Conservation (phyloP, 2,888 invertebrate genomes). For the Ctenicera cuprea region DNA sequence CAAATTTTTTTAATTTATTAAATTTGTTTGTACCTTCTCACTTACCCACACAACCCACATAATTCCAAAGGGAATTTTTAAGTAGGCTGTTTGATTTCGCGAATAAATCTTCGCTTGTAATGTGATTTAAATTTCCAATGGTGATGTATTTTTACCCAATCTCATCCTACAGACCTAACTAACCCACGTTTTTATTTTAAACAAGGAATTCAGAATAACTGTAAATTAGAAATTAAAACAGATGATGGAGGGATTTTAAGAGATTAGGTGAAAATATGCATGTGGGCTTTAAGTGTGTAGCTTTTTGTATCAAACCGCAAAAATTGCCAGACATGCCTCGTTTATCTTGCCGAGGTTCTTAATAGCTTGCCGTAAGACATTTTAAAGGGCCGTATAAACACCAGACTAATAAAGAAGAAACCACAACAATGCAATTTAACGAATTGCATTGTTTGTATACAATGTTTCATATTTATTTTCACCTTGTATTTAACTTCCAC, state of each 20-base stretch:
- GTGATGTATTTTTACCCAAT: neutral
- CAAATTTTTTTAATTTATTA: neutral
- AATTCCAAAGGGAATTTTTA: neutral
- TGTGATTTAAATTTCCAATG: neutral
- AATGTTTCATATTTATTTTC: conserved; percentile 27
- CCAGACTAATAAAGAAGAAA: conserved; percentile 11
- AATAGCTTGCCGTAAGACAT: neutral
- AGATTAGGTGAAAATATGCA: neutral
- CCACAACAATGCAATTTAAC: conserved; percentile 29
- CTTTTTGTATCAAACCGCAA: neutral
- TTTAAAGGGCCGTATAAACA: neutral
- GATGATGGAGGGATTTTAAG: neutral
- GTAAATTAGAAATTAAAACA: too few species aligned
- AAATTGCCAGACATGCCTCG: too few species aligned
- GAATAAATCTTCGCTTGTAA: neutral
- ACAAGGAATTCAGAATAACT: too few species aligned
- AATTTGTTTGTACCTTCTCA: neutral
- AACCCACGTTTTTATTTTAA: too few species aligned
- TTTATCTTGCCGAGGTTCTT: neutral
- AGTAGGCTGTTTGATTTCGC: conserved; percentile 14
- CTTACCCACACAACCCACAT: neutral
- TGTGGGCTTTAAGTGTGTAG: neutral
- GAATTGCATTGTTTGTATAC: conserved; percentile 33
- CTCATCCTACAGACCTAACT: neutral
- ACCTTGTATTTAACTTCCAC: conserved; percentile 40